A percentile compares a stretch with the other conserved stretches of the same genome.
phyloP scores from a whole-genome alignment of 2,797 vertebrate species.

The Hydrophis major region DNA sequence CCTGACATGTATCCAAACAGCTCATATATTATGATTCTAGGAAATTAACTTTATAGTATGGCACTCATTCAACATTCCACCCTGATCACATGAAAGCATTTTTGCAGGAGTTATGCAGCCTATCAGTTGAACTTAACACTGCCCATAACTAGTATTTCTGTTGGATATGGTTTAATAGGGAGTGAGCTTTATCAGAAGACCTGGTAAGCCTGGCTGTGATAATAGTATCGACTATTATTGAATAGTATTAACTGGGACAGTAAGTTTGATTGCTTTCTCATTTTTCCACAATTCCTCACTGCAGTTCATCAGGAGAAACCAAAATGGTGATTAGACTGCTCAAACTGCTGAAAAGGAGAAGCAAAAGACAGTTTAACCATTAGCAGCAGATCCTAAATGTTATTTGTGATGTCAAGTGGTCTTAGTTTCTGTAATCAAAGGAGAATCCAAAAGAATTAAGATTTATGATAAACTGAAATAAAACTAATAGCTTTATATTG shows the following conservation, averaged over 20 bases:
- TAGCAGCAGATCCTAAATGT: not conserved
- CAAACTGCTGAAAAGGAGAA: not conserved
- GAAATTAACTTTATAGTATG: not conserved
- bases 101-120: not conserved
- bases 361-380: not conserved
- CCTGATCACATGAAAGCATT: not conserved
- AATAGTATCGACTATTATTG: too few species aligned
- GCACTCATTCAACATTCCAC: not conserved
- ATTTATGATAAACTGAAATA: not conserved
- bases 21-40: not conserved
- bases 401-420: not conserved
- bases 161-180: not conserved
- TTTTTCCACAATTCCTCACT: not conserved
- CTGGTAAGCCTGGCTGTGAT: not conserved
- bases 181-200: not conserved
- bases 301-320: not conserved
- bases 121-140: not conserved
- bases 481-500: not conserved
- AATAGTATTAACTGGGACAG: not conserved
- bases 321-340: not conserved
- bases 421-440: not conserved
- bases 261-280: not conserved
- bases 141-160: not conserved
- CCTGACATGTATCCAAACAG: not conserved
- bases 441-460: not conserved